Base-by-base conservation (phyloP, 2,888 invertebrate species). In the Epiblema foenella region DNA sequence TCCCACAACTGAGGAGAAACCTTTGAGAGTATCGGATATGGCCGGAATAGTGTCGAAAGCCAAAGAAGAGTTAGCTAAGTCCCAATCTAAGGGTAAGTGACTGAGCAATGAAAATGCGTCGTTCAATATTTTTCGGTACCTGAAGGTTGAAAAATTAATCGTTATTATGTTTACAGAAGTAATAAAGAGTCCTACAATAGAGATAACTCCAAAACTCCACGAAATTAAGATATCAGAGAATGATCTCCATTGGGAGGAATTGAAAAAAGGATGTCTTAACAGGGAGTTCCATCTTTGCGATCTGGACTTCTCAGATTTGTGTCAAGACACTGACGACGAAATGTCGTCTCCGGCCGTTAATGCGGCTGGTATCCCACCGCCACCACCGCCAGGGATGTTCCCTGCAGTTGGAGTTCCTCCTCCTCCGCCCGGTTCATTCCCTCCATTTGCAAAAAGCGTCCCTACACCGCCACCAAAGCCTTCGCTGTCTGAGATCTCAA, bases 291-390 rank as follows among this genome's bases (percentile, higher is more conserved):
- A 97, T 76, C 94, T 98, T 60, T 98, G 99, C 86, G 99, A 99
- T 89, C 94, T 99, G 82, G 99, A 99, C 89, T 99, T 99, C 89
- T 98, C 98, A 12, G 99, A 99, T 89, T 94, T 99, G 67, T 95
- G 95, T 64, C 95, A 96, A 46, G 98, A 97, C 68, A 98, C 99
- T 77, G 99, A 99, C 84, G 95, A 96, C 69, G 97, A 98, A 82
- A 94, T 96, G 72, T 85, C 96, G 58, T 95, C 95, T 2, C 96
- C 97, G 0, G 94, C 95, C 11, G 94, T 95, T 7, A 93, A 95
- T 10, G 89, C 95, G 1, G 95, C 95, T 49, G 96, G 95, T 12
- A 94, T 96, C 12, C 97, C 97, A 0, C 97, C 97, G 0, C 97
- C 98, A 0, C 97, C 97, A 0, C 97, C 97, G 0, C 94, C 96